Conservation (phyloP, 2,797 vertebrate genomes). For the Poeciliopsis gracilis region DNA sequence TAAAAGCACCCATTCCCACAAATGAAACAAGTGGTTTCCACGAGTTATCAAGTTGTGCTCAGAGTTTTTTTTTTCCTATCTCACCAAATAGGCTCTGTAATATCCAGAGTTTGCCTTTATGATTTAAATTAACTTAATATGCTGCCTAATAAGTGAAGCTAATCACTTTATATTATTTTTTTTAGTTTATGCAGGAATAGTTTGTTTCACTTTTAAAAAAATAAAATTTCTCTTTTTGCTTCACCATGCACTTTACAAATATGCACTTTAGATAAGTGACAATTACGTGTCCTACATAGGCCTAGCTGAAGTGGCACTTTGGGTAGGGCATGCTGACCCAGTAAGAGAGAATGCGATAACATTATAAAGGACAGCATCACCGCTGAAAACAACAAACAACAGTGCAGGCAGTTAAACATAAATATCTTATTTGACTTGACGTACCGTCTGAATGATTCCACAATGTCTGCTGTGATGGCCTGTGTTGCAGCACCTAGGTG, state of each 20-base stretch:
- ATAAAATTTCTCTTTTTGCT: background rate
- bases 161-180: background rate
- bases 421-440: slow-evolving; percentile 59
- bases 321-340: slow-evolving; percentile 35
- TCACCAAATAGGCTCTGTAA: no score
- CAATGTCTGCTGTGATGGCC: slow-evolving; percentile 40
- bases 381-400: slow-evolving; percentile 37
- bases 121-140: background rate
- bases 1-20: no score
- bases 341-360: slow-evolving; percentile 40
- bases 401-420: slow-evolving; percentile 38
- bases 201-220: background rate
- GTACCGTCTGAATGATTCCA: slow-evolving; percentile 38
- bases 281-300: background rate
- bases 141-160: background rate
- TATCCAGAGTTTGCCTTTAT: background rate
- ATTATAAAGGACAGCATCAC: slow-evolving; percentile 40
- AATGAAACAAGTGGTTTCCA: no score
- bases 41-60: no score
- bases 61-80: no score
- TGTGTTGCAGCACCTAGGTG: slow-evolving; percentile 53
- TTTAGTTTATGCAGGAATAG: background rate
- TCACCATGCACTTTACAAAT: slow-evolving; percentile 10
- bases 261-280: slow-evolving; percentile 1
- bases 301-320: slow-evolving; percentile 8